Base-by-base conservation (phyloP, 2,888 invertebrate species). In the Caenorhabditis japonica region DNA sequence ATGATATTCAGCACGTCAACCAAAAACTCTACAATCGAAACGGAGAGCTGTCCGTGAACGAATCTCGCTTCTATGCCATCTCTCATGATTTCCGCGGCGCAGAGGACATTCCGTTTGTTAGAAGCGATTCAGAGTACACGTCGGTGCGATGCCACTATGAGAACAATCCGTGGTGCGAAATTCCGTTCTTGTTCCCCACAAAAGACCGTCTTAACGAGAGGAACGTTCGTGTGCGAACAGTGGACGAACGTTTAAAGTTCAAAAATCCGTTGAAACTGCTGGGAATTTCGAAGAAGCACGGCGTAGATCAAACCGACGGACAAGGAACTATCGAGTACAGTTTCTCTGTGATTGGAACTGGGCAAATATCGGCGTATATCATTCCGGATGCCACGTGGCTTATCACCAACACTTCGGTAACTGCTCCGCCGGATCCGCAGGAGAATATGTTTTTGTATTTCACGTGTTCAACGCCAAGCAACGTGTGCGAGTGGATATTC, bases 21-120 rank as follows among this genome's bases (percentile, higher is more conserved):
- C 77, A 79, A 15, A 36, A 68, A 30, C 34, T 79, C 30, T 66
- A 73, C 49, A 66, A 75, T 34, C 49, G 77, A 46, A 69, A 80
- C 39, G 76, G 68, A 4, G 44, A 55, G 1, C 12, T 78, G 0
- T 39, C 53, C 2, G 44, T 53, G 10, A 75, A 78, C 27, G 76
- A 76, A 38, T 69, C 77, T 0, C 62, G 76, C 8, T 56, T 83
- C 34, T 76, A 78, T 53, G 83, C 80, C 1, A 82, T 81, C 10
- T 81, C 83, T 2, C 77, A 78, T 23, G 83, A 83, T 34, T 72
- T 73, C 44, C 62, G 83, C 12, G 80, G 81, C 44, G 80, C 80
- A 4, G 79, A 75, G 41, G 83, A 83, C 47, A 83, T 83, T 68
- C 83, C 83, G 13, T 79, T 82, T 34, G 83, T 83, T 5, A 74